A percentile compares a stretch with the other conserved stretches of the same genome.
Evolutionary conservation across 1,140 invertebrate species (phyloP).

Genomic region (Olivierus martensii): DNA sequence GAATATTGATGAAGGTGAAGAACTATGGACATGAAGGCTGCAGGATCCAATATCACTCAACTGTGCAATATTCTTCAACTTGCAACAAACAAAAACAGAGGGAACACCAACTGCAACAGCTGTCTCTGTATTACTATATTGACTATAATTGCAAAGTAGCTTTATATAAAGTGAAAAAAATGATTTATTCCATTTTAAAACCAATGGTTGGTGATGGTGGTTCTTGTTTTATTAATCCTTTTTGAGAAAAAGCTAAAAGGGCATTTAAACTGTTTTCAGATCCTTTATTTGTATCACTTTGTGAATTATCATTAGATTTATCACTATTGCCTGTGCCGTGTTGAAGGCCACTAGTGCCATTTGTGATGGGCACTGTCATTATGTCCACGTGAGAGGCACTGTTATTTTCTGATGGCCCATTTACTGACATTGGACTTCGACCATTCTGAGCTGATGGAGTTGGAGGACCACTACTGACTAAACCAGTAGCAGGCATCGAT

Average conservation of each 20-base stretch:
- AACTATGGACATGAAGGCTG: too few species aligned
- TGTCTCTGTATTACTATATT: too few species aligned
- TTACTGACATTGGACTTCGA: constrained; percentile 11
- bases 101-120: too few species aligned
- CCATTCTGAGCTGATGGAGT: constrained; percentile 13
- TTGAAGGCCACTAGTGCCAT: not conserved
- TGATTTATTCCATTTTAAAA: constrained; percentile 16
- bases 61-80: too few species aligned
- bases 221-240: constrained; percentile 15
- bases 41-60: too few species aligned
- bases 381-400: constrained; percentile 8
- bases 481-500: constrained; percentile 10
- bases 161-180: not conserved
- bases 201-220: constrained; percentile 11
- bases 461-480: constrained; percentile 8
- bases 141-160: too few species aligned
- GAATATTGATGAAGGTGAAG: too few species aligned
- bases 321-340: not conserved
- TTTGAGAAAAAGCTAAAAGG: constrained; percentile 18
- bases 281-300: not conserved
- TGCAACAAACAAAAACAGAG: too few species aligned
- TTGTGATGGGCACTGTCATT: constrained; percentile 1
- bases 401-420: constrained; percentile 9
- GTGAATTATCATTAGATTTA: not conserved
- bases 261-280: constrained; percentile 15